Evolutionary conservation across 2,797 vertebrate species (phyloP), one percentile per base, ranked within the genome.

Genomic region (Acrocephalus scirpaceus): DNA sequence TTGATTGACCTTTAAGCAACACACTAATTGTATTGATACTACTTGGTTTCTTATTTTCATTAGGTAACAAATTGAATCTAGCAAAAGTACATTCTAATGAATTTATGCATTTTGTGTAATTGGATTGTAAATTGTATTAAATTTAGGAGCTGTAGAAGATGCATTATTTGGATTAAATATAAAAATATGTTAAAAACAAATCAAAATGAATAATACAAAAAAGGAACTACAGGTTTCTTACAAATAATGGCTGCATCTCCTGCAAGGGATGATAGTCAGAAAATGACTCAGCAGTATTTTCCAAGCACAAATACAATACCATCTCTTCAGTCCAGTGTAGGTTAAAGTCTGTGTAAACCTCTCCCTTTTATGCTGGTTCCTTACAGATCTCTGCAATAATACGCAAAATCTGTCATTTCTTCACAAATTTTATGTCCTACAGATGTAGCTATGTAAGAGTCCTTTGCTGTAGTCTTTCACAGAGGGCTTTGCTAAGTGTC

Each of bases 1-100:
- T 90, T 67, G 96, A 95, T 12, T 94, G 95, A 90, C 96, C 96
- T 96, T 97, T 95, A 96, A 90, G 89, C 32, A 91, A 71, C 48
- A 90, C 56, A 69, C 44, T 94, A 86, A 96, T 96, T 88, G 93
- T 94, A 91, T 38, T 95, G 76, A 85, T 88, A 85, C 62, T 73
- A 40, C 64, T 74, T 92, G 71, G 61, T 93, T 90, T 90, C 78
- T 58, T 94, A 47, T 96, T 97, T 95, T 96, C 94, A 95, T 96
- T 96, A 95, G 61, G 36, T 64, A 36, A 74, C 54, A 95, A 95
- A 96, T 67, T 76, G 34, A 89, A 95, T 92, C 64, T 67, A 90
- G 64, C 45, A 86, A 73, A 93, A 88, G 92, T 87, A 86, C 83
- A 92, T 62, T 79, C 32, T 90, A 96, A 95, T 93, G 67, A 94